phyloP scores from a whole-genome alignment of 2,113 vertebrate species.

The Oophaga pumilio region DNA sequence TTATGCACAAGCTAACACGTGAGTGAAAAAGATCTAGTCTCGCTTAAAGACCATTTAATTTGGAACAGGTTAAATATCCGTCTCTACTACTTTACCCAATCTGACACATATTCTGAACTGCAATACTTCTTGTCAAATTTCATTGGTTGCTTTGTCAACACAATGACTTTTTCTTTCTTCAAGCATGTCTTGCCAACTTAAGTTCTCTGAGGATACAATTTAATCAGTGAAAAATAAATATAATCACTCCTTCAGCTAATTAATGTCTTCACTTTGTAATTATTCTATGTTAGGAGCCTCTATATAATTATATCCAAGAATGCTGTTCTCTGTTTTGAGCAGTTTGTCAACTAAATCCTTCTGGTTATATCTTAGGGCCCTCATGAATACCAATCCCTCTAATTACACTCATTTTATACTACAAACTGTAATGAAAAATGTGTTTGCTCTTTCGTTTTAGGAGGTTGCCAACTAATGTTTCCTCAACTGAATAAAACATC shows the following conservation, averaged over 20 bases:
- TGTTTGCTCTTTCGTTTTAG: constrained; percentile 62
- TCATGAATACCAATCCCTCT: constrained; percentile 65
- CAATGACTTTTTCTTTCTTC: constrained; percentile 14
- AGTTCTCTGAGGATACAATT: constrained; percentile 61
- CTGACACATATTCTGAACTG: neutral
- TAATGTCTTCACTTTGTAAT: constrained; percentile 64
- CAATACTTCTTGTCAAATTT: neutral
- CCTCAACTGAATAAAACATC: constrained; percentile 67
- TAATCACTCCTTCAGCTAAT: constrained; percentile 63
- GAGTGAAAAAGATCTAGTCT: neutral
- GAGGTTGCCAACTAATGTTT: constrained; percentile 61
- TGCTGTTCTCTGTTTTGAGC: constrained; percentile 60
- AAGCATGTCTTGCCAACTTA: constrained; percentile 41
- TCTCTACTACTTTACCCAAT: neutral
- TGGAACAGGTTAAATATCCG: neutral
- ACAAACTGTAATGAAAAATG: constrained; percentile 62
- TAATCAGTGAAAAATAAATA: constrained; percentile 53
- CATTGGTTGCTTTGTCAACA: constrained; percentile 10
- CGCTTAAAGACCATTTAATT: neutral
- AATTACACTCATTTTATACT: constrained; percentile 66
- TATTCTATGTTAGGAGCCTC: constrained; percentile 63
- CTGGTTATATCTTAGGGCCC: constrained; percentile 64
- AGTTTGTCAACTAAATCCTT: constrained; percentile 65
- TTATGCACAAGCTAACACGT: neutral
- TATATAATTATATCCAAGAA: constrained; percentile 58